Conservation (phyloP, 2,888 invertebrate species). For the Chaetoderma sp. region DNA sequence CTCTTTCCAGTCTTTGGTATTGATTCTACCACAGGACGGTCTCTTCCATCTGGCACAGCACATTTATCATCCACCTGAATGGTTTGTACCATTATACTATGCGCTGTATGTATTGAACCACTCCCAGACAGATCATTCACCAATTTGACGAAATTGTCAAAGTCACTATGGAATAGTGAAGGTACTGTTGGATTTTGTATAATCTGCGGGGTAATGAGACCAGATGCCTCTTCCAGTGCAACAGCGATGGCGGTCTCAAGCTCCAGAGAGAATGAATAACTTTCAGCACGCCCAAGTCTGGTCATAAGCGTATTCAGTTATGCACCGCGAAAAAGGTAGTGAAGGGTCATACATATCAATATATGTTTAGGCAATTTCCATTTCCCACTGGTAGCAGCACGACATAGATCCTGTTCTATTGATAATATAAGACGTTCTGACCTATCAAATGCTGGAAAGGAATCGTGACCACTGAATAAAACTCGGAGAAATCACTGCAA, state of each 20-base stretch:
- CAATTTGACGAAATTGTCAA: background rate
- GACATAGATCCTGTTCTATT: background rate
- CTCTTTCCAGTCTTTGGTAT: background rate
- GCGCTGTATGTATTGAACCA: constrained; percentile 14
- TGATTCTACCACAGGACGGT: background rate
- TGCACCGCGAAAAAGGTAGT: constrained; percentile 5
- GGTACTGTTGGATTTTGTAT: background rate
- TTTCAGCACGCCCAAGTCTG: constrained; percentile 3
- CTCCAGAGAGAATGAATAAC: background rate
- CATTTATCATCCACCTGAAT: background rate
- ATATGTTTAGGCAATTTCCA: background rate
- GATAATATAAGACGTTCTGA: background rate
- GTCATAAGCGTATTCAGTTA: background rate
- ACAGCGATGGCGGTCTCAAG: background rate
- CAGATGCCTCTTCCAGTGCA: background rate
- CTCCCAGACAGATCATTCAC: background rate
- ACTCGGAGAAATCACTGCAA: background rate
- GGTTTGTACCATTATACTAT: constrained; percentile 26
- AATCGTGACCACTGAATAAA: background rate
- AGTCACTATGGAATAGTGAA: background rate
- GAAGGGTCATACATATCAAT: background rate
- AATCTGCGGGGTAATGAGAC: background rate
- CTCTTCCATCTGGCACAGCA: background rate
- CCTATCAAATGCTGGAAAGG: background rate
- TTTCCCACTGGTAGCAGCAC: background rate